These are phyloP conservation scores for Halictus rubicundus DNA, from an alignment of 1,140 invertebrate species.

Conservation along the genomic window DNA sequence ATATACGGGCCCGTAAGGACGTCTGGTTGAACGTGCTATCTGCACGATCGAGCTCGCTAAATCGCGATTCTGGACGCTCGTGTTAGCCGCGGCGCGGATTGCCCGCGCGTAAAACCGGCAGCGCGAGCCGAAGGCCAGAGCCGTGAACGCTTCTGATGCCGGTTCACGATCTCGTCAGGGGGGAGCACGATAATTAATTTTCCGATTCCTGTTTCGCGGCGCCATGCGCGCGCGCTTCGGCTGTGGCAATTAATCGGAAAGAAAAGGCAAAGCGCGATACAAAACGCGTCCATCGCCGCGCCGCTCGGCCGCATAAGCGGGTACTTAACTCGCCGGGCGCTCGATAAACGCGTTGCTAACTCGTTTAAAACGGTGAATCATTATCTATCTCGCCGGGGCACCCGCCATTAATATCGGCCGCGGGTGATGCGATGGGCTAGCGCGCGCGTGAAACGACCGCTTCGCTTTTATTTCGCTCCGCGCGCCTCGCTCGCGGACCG, in stretches of 20 bases:
- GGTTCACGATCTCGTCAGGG: too few species aligned
- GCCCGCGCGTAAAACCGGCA: conserved; percentile 37
- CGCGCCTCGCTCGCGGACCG: background rate
- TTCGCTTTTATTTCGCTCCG: background rate
- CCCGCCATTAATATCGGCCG: conserved; percentile 1
- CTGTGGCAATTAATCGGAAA: conserved; percentile 10
- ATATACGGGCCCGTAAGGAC: conserved; percentile 35
- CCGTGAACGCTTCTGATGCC: background rate
- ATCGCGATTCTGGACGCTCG: conserved; percentile 15
- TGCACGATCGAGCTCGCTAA: conserved; percentile 13
- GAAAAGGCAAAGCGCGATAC: background rate
- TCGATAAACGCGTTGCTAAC: background rate
- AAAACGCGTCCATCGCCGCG: background rate
- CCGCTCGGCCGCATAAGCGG: background rate
- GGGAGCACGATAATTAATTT: conserved; percentile 47
- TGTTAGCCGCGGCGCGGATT: conserved; percentile 6
- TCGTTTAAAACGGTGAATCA: conserved; percentile 1
- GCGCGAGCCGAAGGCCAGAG: background rate
- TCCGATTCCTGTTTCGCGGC: conserved; percentile 17
- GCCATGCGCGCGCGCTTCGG: background rate
- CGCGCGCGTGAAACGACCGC: background rate
- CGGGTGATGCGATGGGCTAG: too few species aligned
- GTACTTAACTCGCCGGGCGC: background rate
- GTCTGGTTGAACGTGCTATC: conserved; percentile 35
- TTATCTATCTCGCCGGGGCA: background rate